Base-by-base conservation (phyloP, 2,113 vertebrate genomes). In the Clarias gariepinus region DNA sequence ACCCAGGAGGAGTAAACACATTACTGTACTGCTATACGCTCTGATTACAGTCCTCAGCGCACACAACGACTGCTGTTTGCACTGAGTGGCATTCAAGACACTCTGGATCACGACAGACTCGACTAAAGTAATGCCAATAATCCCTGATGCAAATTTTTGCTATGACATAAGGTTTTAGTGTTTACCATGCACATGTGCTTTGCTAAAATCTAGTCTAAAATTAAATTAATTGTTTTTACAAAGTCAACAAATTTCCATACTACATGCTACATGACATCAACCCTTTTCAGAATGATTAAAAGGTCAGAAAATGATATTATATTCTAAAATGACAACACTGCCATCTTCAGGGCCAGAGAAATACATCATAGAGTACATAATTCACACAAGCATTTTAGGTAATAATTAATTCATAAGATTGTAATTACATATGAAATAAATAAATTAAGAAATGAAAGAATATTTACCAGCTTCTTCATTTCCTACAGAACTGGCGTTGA, bases 401-500 rank as follows among this genome's bases (percentile, higher is more conserved):
- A 47, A 52, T 52, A 47, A 52, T 15, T 3, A 74, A 74, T 47
- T 25, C 23, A 25, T 74, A 76, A 76, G 0, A 47, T 73, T n/a
- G n/a, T n/a, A n/a, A n/a, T n/a, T 41, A 69, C 33, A 73, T 21
- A 41, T 21, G 30, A 73, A 47, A 36, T 73, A 33, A 73, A 61
- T 2, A 1, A 9, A 9, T 55, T 78, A 57, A 15, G 6, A 5
- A 33, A 16, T 23, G 30, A 60, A 66, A 36, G 2, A 84, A 80
- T 92, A 21, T 7, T 41, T 95, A 98, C 98, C 97, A 96, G 97
- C 95, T 61, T 97, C 97, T 83, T 98, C 98, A 15, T 91, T 94
- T 83, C 96, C 92, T 93, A 97, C 93, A 3, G 98, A 96, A 89
- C 97, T 99, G 11, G 98, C 98, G 1, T 99, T 99, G 94, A 99